Base-by-base conservation (phyloP, 2,113 vertebrate species). In the Peromyscus maniculatus region DNA sequence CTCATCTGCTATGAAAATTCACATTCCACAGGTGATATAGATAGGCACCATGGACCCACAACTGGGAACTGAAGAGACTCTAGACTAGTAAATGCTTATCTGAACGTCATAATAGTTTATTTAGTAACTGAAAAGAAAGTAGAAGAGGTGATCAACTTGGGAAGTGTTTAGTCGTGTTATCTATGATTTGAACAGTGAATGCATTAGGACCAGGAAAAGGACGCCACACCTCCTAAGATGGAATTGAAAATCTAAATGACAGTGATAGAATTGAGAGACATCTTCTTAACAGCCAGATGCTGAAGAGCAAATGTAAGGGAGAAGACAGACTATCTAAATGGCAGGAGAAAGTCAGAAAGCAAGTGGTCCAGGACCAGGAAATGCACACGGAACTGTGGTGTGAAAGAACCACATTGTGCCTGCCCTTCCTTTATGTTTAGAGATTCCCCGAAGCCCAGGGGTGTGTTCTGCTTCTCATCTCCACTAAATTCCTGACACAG, bases 121-220 rank as follows among this genome's bases (percentile, higher is more conserved):
- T 94, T 91, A 93, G 77, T 82, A 91, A 92, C 36, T 75, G 43
- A 88, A 89, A 31, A 88, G 28, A 72, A 80, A 82, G n/a, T 95
- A 91, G 31, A 87, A 94, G 62, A 78, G 52, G 49, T 91, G 49
- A 89, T 91, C 82, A 93, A 86, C 12, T 79, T 92, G 66, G 39
- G 57, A 1, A 84, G n/a, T 95, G 78, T 89, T 91, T 91, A 62
- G 7, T 87, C 67, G 83, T 93, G 88, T 66, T 67, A 75, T 62
- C 64, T 13, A 7, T 95, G 24, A 77, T 78, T 91, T 82, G 59
- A 93, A 13, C 5, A 83, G 28, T 87, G 82, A 89, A 64, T 87
- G 13, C 12, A 83, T 93, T 33, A 59, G 57, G 95, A 95, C 59
- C 94, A 31, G 33, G 2, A 21, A 80, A 91, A 95, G 71, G 55